phyloP scores from a whole-genome alignment of 2,797 vertebrate genomes.

The Hypotaenidia okinawae region DNA sequence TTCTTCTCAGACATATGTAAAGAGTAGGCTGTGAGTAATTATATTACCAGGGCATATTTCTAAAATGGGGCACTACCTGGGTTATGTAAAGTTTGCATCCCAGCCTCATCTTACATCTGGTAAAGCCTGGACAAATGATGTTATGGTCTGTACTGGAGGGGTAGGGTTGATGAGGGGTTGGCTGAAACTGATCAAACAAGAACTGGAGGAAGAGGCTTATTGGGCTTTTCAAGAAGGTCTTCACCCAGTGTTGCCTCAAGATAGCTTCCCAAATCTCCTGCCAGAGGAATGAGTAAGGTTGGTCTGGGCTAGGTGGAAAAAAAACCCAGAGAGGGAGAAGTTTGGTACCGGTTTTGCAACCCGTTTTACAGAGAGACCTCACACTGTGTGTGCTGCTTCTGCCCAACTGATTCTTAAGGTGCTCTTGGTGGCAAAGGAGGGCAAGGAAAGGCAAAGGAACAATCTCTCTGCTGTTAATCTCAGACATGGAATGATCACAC shows the following conservation, averaged over 20 bases:
- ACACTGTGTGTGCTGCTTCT: neutral
- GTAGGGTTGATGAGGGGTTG: too few relatives aligned
- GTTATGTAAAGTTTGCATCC: neutral
- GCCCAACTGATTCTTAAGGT: neutral
- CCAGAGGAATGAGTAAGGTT: neutral
- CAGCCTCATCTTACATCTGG: neutral
- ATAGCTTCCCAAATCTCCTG: neutral
- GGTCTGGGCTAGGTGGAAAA: neutral
- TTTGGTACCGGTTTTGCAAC: neutral
- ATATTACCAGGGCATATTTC: neutral
- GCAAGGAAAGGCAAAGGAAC: neutral
- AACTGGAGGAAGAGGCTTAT: neutral
- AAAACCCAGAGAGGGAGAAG: rapidly evolving
- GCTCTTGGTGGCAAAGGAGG: neutral
- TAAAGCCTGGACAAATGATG: neutral
- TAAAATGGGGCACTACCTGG: neutral
- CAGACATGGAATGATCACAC: neutral
- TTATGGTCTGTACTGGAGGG: neutral
- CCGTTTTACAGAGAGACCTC: neutral
- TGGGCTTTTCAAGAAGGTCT: neutral
- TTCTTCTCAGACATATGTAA: neutral
- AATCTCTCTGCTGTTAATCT: neutral
- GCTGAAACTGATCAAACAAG: neutral
- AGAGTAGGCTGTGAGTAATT: neutral
- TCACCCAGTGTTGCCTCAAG: neutral